Evolutionary conservation across 2,113 vertebrate genomes (phyloP).

Genomic region (Ciconia maguari): DNA sequence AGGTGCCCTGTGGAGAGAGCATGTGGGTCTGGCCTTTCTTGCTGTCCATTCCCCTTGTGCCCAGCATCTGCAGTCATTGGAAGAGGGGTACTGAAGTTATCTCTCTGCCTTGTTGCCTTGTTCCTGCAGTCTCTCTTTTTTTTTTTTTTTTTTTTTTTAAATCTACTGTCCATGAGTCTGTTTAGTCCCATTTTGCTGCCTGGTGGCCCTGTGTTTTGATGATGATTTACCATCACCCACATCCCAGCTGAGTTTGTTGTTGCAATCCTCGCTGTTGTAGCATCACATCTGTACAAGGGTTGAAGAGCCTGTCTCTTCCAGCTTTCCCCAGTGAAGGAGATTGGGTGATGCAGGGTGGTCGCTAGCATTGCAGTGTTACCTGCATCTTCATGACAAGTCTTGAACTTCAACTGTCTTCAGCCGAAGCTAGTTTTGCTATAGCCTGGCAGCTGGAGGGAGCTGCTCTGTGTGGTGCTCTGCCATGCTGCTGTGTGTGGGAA

Average conservation of each 20-base stretch:
- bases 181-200: background rate
- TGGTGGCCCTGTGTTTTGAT: background rate
- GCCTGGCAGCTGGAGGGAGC: background rate
- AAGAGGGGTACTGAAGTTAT: background rate
- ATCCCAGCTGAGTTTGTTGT: background rate
- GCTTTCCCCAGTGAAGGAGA: background rate
- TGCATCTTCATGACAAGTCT: background rate
- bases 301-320: background rate
- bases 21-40: background rate
- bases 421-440: background rate
- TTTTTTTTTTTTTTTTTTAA: background rate
- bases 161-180: background rate
- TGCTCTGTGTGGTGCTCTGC: background rate
- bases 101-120: background rate
- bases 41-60: background rate
- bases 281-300: rapidly evolving
- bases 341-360: background rate
- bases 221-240: background rate
- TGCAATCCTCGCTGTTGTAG: background rate
- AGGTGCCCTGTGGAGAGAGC: background rate
- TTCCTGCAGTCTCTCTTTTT: background rate
- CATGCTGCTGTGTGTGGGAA: rapidly evolving
- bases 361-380: background rate
- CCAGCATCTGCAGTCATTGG: rapidly evolving
- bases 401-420: background rate